Evolutionary conservation across 1,140 invertebrate species (phyloP).

Genomic region (Papilio polyxenes): DNA sequence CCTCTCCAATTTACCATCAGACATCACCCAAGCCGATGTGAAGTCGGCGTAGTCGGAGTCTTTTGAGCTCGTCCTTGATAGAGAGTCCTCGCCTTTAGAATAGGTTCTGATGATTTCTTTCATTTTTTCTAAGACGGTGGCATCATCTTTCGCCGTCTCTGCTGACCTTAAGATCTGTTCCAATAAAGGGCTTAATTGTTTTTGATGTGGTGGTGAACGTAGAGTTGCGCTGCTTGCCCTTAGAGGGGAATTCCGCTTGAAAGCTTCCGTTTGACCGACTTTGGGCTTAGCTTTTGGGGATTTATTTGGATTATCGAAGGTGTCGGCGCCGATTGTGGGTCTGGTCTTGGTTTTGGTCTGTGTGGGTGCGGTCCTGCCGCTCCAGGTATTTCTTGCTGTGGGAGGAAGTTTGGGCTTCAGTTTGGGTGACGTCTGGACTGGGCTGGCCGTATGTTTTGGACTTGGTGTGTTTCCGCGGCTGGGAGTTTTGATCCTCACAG

Average conservation of each 20-base stretch:
- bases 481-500: constrained; percentile 74
- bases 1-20: constrained; percentile 84
- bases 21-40: constrained; percentile 87
- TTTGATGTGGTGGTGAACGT: constrained; percentile 82
- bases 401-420: constrained; percentile 66
- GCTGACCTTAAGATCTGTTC: constrained; percentile 87
- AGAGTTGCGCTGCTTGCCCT: constrained; percentile 83
- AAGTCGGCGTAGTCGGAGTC: constrained; percentile 85
- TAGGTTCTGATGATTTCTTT: constrained; percentile 86
- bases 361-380: constrained; percentile 80
- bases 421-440: constrained; percentile 70
- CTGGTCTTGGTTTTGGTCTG: constrained; percentile 77
- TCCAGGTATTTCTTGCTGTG: constrained; percentile 86
- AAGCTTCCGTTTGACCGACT: constrained; percentile 66
- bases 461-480: constrained; percentile 74
- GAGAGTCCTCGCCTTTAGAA: constrained; percentile 76
- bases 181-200: constrained; percentile 83
- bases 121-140: constrained; percentile 85
- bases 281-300: constrained; percentile 73
- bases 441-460: constrained; percentile 67
- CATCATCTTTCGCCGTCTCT: constrained; percentile 85
- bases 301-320: constrained; percentile 83
- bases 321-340: constrained; percentile 84
- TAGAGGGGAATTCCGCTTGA: constrained; percentile 83
- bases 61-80: constrained; percentile 80